A percentile compares a stretch with the other conserved stretches of the same genome.
These are phyloP conservation scores for Cephalopterus ornatus DNA, from an alignment of 2,113 vertebrate genomes.

Conservation along the genomic window DNA sequence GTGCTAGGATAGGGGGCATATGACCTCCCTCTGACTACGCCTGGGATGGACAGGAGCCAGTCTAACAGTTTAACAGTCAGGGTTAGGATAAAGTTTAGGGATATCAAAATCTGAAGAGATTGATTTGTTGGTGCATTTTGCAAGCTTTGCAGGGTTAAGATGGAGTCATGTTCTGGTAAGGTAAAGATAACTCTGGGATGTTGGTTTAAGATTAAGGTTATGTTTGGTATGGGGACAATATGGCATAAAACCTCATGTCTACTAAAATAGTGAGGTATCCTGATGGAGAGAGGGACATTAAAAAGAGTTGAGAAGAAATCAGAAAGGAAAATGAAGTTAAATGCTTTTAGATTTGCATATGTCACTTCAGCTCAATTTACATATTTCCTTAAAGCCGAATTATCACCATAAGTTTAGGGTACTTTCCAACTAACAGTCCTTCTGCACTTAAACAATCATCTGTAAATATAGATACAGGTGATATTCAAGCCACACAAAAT, in stretches of 20 bases:
- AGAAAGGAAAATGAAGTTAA: background rate
- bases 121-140: background rate
- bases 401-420: background rate
- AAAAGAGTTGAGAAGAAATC: background rate
- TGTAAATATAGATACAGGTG: background rate
- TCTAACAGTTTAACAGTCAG: background rate
- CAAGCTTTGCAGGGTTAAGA: background rate
- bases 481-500: background rate
- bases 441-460: background rate
- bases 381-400: background rate
- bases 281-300: background rate
- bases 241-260: background rate
- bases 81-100: background rate
- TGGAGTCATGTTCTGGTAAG: background rate
- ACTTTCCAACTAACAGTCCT: background rate
- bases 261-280: background rate
- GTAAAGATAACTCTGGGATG: background rate
- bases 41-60: background rate
- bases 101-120: background rate
- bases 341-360: background rate
- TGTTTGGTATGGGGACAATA: background rate
- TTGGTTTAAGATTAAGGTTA: background rate
- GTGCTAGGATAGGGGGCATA: background rate
- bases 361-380: background rate
- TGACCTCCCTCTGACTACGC: background rate